Evolutionary conservation across 2,888 invertebrate genomes (phyloP), one percentile per base, ranked within the genome.

Genomic region (Caenorhabditis japonica): DNA sequence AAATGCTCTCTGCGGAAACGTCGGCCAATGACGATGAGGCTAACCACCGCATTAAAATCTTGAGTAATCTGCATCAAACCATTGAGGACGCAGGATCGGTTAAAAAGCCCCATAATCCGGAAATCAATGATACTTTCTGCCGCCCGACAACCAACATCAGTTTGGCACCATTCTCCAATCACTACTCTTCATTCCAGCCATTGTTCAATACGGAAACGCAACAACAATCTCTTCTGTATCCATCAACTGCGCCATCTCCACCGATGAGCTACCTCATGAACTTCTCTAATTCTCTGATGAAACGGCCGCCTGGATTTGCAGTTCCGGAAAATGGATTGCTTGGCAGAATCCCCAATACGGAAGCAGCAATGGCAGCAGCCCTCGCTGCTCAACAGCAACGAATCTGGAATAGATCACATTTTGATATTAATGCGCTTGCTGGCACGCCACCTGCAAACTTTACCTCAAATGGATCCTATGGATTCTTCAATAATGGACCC

Each of bases 11-110:
- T 15, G 72, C 53, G 5, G 72, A 64, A 2, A 61, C 19, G 25
- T 34, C 60, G 0, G 51, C 66, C 3, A 60, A 68, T 17, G 83
- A 83, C 15, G 84, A 84, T 59, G 79, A 69, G 7, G 61, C 80
- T 3, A 66, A 83, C 41, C 76, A 77, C 56, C 78, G 77, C 27
- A 75, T 81, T 2, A 84, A 83, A 56, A 62, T 81, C 1, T 21
- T 49, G 21, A 66, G 49, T 53, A 60, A 62, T 17, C 12, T 58
- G 25, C 30, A 23, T 8, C 27, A 73, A 19, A 43, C 56, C 3
- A 51, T 70, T 10, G 46, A 44, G 5, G 46, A 44, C 46, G 15
- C 51, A 59, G 66, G 75, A 60, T 49, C 51, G 53, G 23, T 76
- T 66, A 2, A n/a, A n/a, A 23, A 13, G 4, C 1, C 27, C 5